phyloP scores from a whole-genome alignment of 2,113 vertebrate genomes.

The Plotosus lineatus region DNA sequence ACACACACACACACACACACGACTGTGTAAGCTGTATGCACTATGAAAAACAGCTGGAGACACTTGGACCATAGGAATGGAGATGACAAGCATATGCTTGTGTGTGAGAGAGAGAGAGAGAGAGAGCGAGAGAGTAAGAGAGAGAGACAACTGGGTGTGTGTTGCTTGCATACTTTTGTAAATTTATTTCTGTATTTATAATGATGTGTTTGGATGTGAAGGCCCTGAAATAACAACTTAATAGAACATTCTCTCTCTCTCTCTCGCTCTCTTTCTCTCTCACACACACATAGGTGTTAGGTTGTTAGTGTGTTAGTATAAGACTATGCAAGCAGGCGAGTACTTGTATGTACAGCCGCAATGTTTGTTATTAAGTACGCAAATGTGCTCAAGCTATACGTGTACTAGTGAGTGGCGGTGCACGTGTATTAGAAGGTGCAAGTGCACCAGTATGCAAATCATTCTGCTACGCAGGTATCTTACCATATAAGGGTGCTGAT shows the following conservation, averaged over 20 bases:
- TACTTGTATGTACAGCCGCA: not conserved
- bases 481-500: not conserved
- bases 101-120: slow-evolving; percentile 1
- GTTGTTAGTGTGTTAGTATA: not conserved
- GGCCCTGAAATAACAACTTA: not conserved
- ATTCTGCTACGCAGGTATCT: not conserved
- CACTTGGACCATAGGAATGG: slow-evolving; percentile 23
- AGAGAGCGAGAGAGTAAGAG: not conserved
- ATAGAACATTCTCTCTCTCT: no score
- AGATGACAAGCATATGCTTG: slow-evolving; percentile 35
- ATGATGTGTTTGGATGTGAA: not conserved
- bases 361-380: not conserved
- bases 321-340: not conserved
- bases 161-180: not conserved
- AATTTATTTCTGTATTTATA: not conserved
- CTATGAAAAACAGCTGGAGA: slow-evolving; percentile 60
- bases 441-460: not conserved
- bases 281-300: not conserved
- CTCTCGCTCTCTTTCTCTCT: no score
- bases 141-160: not conserved
- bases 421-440: not conserved
- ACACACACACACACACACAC: slow-evolving; percentile 20
- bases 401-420: no score
- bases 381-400: not conserved
- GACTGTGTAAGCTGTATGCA: slow-evolving; percentile 27